phyloP scores from a whole-genome alignment of 2,797 vertebrate species.

The Carapus acus region DNA sequence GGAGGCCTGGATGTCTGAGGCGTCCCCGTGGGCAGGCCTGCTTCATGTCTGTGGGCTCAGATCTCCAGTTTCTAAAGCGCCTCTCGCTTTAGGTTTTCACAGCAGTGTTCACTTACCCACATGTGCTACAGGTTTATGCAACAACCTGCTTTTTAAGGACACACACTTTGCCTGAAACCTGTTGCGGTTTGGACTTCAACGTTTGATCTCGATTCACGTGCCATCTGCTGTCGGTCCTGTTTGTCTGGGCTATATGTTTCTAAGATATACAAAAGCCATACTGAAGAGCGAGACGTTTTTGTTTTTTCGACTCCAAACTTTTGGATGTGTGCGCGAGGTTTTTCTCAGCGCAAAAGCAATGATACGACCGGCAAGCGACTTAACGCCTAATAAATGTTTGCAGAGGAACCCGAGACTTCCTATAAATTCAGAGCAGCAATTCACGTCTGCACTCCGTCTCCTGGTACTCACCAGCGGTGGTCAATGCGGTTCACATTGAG shows the following conservation, averaged over 20 bases:
- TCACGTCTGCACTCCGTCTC: constrained; percentile 30
- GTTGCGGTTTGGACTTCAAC: constrained; percentile 34
- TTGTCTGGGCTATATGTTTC: constrained; percentile 39
- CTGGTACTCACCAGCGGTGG: constrained; percentile 37
- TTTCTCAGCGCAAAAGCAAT: constrained; percentile 52
- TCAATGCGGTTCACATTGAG: constrained; percentile 28
- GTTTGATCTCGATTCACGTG: constrained; percentile 52
- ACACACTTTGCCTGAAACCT: constrained; percentile 12
- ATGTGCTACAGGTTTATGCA: constrained; percentile 19
- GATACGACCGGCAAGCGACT: constrained; percentile 32
- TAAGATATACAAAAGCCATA: constrained; percentile 61
- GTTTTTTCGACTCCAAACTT: constrained; percentile 28
- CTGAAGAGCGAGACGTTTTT: constrained; percentile 38
- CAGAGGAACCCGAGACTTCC: constrained; percentile 35
- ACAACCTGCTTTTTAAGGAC: constrained; percentile 14
- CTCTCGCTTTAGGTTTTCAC: constrained; percentile 28
- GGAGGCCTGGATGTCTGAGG: constrained; percentile 16
- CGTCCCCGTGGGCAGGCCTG: constrained; percentile 11
- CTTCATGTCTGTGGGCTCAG: constrained; percentile 24
- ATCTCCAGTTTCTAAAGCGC: constrained; percentile 25
- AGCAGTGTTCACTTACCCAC: constrained; percentile 47
- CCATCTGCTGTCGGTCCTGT: constrained; percentile 54
- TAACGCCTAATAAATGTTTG: constrained; percentile 35
- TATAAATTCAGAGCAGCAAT: constrained; percentile 20
- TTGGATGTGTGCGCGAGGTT: constrained; percentile 41